Base-by-base conservation (phyloP, 2,888 invertebrate species). In the Caenorhabditis sp. region DNA sequence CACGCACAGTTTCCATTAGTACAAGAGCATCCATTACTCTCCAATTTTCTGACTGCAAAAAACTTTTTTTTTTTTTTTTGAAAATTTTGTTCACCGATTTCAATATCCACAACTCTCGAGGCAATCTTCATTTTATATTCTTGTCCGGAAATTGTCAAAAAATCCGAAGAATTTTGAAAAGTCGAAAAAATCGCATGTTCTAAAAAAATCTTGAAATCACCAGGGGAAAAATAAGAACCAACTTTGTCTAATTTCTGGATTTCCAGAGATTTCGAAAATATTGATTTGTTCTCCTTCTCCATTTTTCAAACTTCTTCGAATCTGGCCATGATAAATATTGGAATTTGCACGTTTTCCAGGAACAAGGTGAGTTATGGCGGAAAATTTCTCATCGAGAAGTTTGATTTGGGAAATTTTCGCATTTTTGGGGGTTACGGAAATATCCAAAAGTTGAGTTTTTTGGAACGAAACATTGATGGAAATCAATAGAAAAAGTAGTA, bases 1-100 rank as follows among this genome's bases (percentile, higher is more conserved):
- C 88, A 88, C 1, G 84, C 85, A 76, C 88, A 88, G 59, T 82
- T 82, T 62, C 82, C 77, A 36, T 80, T 72, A 1, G 63, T 60
- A 74, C 88, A 88, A 6, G 75, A 24, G 62, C 88, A 88, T 0
- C 83, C 85, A 60, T 76, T 60, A 3, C 43, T 26, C 10, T n/a
- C 5, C 23, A 24, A 53, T 53, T 53, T 1, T 53, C 53, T 5
- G 14, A 43, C 31, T 31, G 31, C 4, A 19, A 50, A n/a, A 27
- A n/a, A 26, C n/a, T 57, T n/a, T n/a, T n/a, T n/a, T n/a, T n/a
- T n/a, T n/a, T n/a, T n/a, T n/a, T n/a, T n/a, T n/a, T n/a, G n/a
- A n/a, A n/a, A n/a, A n/a, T n/a, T n/a, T n/a, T n/a, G n/a, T n/a
- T 58, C 58, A 58, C 8, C 31, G 27, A 31, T 58, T 58, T 37